Evolutionary conservation across 2,797 vertebrate species (phyloP).

Genomic region (Thaleichthys pacificus): DNA sequence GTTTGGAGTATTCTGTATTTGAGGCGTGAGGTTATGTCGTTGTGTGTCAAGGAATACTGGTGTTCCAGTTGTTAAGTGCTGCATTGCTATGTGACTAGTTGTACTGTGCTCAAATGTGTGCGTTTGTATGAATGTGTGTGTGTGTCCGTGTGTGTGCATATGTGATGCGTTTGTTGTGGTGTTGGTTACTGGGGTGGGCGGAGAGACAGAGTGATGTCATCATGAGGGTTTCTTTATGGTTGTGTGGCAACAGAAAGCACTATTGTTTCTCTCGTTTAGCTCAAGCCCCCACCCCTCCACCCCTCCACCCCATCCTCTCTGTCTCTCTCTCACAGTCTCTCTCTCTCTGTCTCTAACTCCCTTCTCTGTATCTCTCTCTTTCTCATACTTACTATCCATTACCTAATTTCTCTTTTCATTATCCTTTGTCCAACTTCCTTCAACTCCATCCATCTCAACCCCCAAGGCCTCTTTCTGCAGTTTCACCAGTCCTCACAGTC

Average conservation of each 20-base stretch:
- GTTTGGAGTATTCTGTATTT: neutral
- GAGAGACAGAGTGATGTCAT: conserved; percentile 15
- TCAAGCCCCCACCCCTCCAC: neutral
- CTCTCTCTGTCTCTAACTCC: neutral
- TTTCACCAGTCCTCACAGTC: neutral
- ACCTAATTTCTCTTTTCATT: no score
- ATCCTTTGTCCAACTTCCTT: no score
- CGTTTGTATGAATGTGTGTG: conserved; percentile 6
- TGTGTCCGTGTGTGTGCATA: conserved; percentile 3
- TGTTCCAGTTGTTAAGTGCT: neutral
- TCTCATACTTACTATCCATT: no score
- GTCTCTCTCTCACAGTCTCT: neutral
- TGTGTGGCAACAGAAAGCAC: conserved; percentile 14
- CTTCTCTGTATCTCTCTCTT: no score
- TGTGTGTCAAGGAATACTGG: neutral
- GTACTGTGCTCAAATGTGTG: conserved; percentile 8
- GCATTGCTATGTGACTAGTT: neutral
- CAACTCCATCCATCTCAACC: neutral
- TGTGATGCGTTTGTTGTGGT: conserved; percentile 16
- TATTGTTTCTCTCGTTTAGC: conserved; percentile 14
- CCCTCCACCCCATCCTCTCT: neutral
- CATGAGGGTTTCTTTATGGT: conserved; percentile 2
- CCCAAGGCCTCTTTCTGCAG: neutral
- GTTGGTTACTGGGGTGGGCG: conserved; percentile 11
- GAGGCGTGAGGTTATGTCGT: neutral